Base-by-base conservation (phyloP, 2,113 vertebrate species). In the Spea multiplicata region DNA sequence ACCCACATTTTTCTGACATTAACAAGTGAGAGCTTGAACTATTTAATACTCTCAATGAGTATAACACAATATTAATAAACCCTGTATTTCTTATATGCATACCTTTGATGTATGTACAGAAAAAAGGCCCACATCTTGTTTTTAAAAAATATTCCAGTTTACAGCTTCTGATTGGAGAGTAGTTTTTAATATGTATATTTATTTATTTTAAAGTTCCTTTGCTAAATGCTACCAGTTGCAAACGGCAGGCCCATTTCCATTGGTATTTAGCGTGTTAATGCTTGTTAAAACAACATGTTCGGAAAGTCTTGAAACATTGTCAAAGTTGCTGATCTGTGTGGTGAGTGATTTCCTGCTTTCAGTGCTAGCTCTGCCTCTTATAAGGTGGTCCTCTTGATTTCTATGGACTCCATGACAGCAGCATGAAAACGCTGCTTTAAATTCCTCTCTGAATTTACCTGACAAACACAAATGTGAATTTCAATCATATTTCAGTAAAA, bases 371-470 rank as follows among this genome's bases (percentile, higher is more conserved):
- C 86, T 90, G 44, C 89, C 90, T 84, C 93, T 86, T 62, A 70
- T 83, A 52, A 93, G 86, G 14, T 83, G 87, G 3, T 92, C 87
- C 2, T 93, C 91, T 0, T 80, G 88, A 7, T 80, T 85, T 65
- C 86, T 84, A 8, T 80, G 81, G 80, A 85, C 82, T 65, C 90
- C 86, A 50, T 90, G 87, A 86, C 91, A 95, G 74, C 89, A 92
- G 84, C 94, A 98, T 75, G 95, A 92, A 89, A 99, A 98, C 0
- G 97, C 97, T 44, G 95, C 95, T 92, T 96, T 98, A 85, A 98
- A 99, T 89, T 99, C 97, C 83, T 94, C 95, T 50, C 96, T 93
- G 81, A 99, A 99, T 86, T 98, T 99, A 73, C 95, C 97, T 99
- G 90, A 71, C 70, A 79, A 81, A 44, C 16, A 86, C 83, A 78